phyloP scores from a whole-genome alignment of 2,797 vertebrate genomes.

The Semotilus atromaculatus region DNA sequence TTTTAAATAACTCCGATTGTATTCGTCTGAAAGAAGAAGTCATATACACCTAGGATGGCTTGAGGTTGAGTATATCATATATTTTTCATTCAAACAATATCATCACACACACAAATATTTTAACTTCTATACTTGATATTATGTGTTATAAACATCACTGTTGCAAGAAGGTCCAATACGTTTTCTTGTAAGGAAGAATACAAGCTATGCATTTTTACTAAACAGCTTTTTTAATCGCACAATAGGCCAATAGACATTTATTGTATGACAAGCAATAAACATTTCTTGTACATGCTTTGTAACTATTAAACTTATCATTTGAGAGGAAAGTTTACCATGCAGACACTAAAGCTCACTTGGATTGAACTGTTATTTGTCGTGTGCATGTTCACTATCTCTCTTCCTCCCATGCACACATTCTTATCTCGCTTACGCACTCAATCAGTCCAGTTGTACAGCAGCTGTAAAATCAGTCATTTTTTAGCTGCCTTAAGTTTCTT shows the following conservation, averaged over 20 bases:
- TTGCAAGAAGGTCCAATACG: too few relatives aligned
- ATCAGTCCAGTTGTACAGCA: constrained; percentile 56
- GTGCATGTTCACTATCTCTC: constrained; percentile 14
- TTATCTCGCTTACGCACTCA: constrained; percentile 59
- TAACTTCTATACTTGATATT: too few relatives aligned
- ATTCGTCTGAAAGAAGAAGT: too few relatives aligned
- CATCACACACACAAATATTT: not conserved
- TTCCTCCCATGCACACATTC: constrained; percentile 43
- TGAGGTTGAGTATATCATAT: too few relatives aligned
- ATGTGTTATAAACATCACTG: too few relatives aligned
- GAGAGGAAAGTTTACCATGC: constrained; percentile 57
- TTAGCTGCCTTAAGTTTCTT: constrained; percentile 6
- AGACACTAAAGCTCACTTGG: constrained; percentile 59
- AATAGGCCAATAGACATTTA: not conserved
- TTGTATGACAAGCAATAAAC: constrained; percentile 38
- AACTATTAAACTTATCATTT: constrained; percentile 57
- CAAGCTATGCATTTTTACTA: not conserved
- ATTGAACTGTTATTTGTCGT: constrained; percentile 54
- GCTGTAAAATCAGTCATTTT: constrained; percentile 47
- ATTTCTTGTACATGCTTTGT: constrained; percentile 51
- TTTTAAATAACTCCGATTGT: too few relatives aligned
- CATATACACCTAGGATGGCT: too few relatives aligned
- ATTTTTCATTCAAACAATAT: not conserved
- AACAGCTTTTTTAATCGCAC: constrained; percentile 38
- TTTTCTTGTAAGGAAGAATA: not conserved